Evolutionary conservation across 2,797 vertebrate genomes (phyloP), one percentile per base, ranked within the genome.

Genomic region (Myotis pilosus): DNA sequence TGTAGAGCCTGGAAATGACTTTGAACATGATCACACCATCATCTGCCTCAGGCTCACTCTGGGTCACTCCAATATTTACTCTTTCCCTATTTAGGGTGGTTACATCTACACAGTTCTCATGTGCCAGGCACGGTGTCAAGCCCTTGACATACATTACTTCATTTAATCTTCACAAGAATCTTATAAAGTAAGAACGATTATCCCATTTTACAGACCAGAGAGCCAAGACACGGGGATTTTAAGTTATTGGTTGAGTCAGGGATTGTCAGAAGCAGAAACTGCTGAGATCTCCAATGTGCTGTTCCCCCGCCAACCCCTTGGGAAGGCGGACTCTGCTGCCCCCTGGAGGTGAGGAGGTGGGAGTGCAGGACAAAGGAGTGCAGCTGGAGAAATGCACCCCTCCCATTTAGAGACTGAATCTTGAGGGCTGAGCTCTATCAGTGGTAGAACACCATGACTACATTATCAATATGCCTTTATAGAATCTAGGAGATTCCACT

Each of bases 171-270:
- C 4, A 3, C 9, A 30, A 19, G 49, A 60, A 12, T 81, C 20
- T 38, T 13, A 15, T 44, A 74, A 30, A 5, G 55, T 17, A 88
- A 87, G 53, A 88, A 57, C 23, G 53, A 6, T 36, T 49, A 23
- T 33, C 20, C 19, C 15, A 23, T 74, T 86, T 85, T 85, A n/a
- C 38, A 90, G 87, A 69, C 74, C 41, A 90, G 25, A 55, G 96
- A 89, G 49, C 17, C 41, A 85, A 87, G 28, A 11, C n/a, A 38
- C 19, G 13, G 30, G 62, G 8, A 55, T 41, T 38, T 71, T 76
- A 89, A 88, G 36, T 68, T 28, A 30, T 23, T 71, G 23, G 57
- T 33, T 0, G 15, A 13, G 25, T 53, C 20, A 47, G 5, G 22
- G 28, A 69, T n/a, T 38, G 23, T 6, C 20, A 17, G 36, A 87